phyloP scores from a whole-genome alignment of 2,888 invertebrate genomes.

The Himalopsyche kuldschensis region DNA sequence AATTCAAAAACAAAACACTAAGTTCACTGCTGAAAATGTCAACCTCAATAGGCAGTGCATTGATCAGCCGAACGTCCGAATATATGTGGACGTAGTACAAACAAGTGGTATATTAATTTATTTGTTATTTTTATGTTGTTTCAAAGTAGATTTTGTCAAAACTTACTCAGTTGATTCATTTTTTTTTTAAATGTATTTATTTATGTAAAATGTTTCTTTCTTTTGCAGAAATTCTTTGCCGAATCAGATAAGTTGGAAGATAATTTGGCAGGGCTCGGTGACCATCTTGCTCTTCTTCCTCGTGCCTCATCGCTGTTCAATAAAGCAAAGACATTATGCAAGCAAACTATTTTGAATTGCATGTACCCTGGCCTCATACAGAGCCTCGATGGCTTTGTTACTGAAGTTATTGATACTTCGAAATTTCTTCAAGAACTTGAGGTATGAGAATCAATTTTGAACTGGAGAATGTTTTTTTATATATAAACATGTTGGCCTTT shows the following conservation, averaged over 20 bases:
- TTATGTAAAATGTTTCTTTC: background rate
- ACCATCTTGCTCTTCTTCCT: slow-evolving; percentile 44
- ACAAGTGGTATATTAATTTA: too few relatives aligned
- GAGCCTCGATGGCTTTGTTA: slow-evolving; percentile 67
- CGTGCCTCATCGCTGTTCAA: slow-evolving; percentile 55
- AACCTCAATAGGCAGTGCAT: too few relatives aligned
- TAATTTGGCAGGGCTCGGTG: background rate
- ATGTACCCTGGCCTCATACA: slow-evolving; percentile 65
- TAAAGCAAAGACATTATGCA: slow-evolving; percentile 67
- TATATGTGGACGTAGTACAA: too few relatives aligned
- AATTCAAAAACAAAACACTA: too few relatives aligned
- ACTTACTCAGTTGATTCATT: too few relatives aligned
- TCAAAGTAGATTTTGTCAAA: too few relatives aligned
- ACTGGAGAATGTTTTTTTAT: too few relatives aligned
- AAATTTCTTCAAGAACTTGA: slow-evolving; percentile 69
- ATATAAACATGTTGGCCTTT: too few relatives aligned
- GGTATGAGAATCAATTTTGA: slow-evolving; percentile 49
- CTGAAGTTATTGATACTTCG: slow-evolving; percentile 67
- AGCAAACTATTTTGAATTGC: slow-evolving; percentile 61
- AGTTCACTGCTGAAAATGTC: too few relatives aligned
- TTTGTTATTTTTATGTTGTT: too few relatives aligned
- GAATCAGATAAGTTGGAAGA: slow-evolving; percentile 18
- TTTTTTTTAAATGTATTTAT: too few relatives aligned
- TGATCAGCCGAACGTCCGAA: too few relatives aligned
- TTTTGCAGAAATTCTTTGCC: slow-evolving; percentile 39